Conservation (phyloP, 2,888 invertebrate genomes). For the Mythimna ferrago region DNA sequence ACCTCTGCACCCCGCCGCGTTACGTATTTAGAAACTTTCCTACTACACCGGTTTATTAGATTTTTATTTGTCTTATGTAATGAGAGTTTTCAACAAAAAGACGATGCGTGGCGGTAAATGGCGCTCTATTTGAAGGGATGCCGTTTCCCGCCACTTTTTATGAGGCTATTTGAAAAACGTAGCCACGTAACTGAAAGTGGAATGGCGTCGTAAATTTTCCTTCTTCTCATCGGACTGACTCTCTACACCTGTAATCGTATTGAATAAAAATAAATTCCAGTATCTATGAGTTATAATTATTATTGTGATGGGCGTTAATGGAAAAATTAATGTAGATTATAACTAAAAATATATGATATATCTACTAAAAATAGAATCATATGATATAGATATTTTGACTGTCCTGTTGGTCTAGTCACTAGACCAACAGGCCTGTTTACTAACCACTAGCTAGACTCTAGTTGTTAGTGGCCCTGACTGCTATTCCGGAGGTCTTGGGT, state of each 20-base stretch:
- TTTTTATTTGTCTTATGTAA: slow-evolving; percentile 71
- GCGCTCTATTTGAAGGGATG: slow-evolving; percentile 25
- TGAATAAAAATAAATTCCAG: slow-evolving; percentile 19
- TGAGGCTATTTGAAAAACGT: slow-evolving; percentile 44
- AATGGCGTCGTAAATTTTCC: slow-evolving; percentile 47
- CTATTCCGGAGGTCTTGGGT: too few species aligned
- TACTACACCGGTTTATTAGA: slow-evolving; percentile 78
- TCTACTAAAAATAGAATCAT: not conserved
- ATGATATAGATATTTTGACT: too few species aligned
- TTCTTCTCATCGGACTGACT: not conserved
- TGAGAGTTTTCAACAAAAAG: slow-evolving; percentile 51
- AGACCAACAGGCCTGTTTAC: too few species aligned
- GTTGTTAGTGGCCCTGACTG: too few species aligned
- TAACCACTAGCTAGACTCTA: too few species aligned
- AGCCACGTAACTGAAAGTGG: slow-evolving; percentile 36
- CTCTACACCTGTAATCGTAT: slow-evolving; percentile 38
- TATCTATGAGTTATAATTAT: not conserved
- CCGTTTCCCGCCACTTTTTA: slow-evolving; percentile 61
- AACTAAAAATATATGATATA: not conserved
- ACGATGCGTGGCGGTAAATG: slow-evolving; percentile 43
- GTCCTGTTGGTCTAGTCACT: too few species aligned
- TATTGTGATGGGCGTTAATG: not conserved
- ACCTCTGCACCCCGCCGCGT: slow-evolving; percentile 80
- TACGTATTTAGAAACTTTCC: slow-evolving; percentile 79
- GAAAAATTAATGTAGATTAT: not conserved